Evolutionary conservation across 2,797 vertebrate genomes (phyloP).

Genomic region (Malacoraja senta): DNA sequence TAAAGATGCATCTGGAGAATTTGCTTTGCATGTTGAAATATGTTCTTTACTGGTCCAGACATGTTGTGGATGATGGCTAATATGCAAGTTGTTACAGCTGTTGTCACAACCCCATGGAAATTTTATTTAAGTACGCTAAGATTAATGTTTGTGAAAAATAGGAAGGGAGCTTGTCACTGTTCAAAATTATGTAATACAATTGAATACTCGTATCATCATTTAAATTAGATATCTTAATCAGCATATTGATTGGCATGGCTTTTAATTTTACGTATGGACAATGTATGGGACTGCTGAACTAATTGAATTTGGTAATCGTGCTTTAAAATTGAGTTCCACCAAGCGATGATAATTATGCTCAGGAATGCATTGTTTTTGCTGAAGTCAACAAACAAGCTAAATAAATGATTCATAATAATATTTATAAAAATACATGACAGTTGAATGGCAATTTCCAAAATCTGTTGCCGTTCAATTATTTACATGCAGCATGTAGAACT

Average conservation of each 20-base stretch:
- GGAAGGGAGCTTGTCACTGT: not conserved
- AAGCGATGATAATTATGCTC: not conserved
- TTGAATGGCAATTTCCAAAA: too few relatives aligned
- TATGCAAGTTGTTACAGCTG: not conserved
- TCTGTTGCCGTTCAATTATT: too few relatives aligned
- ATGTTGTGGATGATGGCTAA: not conserved
- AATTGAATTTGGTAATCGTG: not conserved
- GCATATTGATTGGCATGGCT: not conserved
- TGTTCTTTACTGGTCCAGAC: not conserved
- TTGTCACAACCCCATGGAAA: not conserved
- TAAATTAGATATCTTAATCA: not conserved
- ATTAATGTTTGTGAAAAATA: not conserved
- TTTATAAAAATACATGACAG: too few relatives aligned
- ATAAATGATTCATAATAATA: too few relatives aligned
- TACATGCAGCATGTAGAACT: too few relatives aligned
- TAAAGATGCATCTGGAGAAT: not conserved
- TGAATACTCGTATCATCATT: not conserved
- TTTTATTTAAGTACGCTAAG: not conserved
- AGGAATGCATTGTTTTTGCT: not conserved
- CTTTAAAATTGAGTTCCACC: not conserved
- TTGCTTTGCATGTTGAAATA: not conserved
- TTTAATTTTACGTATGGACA: not conserved
- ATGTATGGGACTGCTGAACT: not conserved
- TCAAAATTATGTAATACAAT: too few relatives aligned
- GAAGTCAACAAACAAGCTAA: not conserved